Base-by-base conservation (phyloP, 2,797 vertebrate species). In the Thalassophryne amazonica region DNA sequence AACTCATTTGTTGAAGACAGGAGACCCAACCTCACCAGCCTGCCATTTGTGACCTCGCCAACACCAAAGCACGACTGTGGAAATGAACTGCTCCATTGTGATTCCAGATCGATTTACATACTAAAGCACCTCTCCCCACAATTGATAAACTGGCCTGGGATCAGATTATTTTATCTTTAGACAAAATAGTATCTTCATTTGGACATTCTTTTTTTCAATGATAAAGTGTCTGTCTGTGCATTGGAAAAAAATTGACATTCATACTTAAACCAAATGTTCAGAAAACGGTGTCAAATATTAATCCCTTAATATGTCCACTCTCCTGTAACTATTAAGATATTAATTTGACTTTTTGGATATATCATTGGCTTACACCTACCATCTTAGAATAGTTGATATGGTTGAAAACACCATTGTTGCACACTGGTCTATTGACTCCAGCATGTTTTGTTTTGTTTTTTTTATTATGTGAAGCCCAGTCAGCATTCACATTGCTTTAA, bases 11-110 rank as follows among this genome's bases (percentile, higher is more conserved):
- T 78, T 78, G 82, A 84, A 81, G 81, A 81, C 76, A 76, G 63
- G 81, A 82, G 88, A 80, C 87, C 84, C 81, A 74, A 76, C 76
- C 70, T 86, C 86, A 86, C 84, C 81, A 73, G 80, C 84, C 76
- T 48, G 51, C 77, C 81, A 76, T 62, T 62, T 37, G 49, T 65
- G 72, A 85, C 79, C 71, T 81, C 73, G 72, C 51, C 38, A 7
- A 74, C 64, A 71, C 52, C 59, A 72, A 72, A 71, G 82, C 50
- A 69, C 78, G 59, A 67, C 66, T 62, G 58, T 67, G 58, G 71
- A 73, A 61, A 52, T 25, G 59, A 59, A 55, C 55, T 64, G 25
- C 67, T 75, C 54, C 27, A 25, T 60, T 67, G 42, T 57, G 48
- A 74, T 63, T 65, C 42, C 56, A 68, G 34, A 83, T 67, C 73